A percentile compares a stretch with the other conserved stretches of the same genome.
Evolutionary conservation across 2,888 invertebrate species (phyloP).

Genomic region (Ethmia dodecea): DNA sequence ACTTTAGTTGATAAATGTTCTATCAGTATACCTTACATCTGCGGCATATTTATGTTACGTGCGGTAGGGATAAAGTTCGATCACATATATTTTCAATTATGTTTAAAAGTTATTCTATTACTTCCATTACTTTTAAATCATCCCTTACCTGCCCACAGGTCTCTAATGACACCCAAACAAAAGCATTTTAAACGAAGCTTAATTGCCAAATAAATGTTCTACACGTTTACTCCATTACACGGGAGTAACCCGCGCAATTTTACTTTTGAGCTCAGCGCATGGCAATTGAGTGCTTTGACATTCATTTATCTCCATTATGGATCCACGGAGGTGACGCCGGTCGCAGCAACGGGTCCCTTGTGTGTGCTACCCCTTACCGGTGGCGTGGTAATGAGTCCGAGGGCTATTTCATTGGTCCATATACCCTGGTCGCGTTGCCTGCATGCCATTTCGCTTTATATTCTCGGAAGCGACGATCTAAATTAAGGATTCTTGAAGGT

Average conservation of each 20-base stretch:
- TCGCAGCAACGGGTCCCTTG: conserved; percentile 43
- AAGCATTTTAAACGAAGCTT: conserved; percentile 48
- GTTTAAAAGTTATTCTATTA: too few species aligned
- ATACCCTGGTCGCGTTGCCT: too few species aligned
- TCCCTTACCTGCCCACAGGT: too few species aligned
- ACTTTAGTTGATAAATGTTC: neutral
- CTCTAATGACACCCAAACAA: too few species aligned
- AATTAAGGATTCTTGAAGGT: too few species aligned
- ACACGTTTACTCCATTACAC: conserved; percentile 71
- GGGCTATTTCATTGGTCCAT: too few species aligned
- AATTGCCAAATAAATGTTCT: conserved; percentile 66
- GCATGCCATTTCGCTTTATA: too few species aligned
- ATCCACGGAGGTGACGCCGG: conserved; percentile 40
- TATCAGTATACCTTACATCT: neutral
- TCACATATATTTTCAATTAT: too few species aligned
- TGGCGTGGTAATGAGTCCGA: conserved; percentile 21
- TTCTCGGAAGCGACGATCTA: too few species aligned
- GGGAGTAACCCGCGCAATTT: conserved; percentile 56
- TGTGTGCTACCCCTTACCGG: conserved; percentile 34
- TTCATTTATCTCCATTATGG: conserved; percentile 73
- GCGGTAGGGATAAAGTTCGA: too few species aligned
- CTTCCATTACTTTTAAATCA: too few species aligned
- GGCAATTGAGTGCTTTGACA: conserved; percentile 66
- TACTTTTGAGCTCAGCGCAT: conserved; percentile 45
- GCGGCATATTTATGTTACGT: too few species aligned